Percentiles rank a stretch among this genome's conserved stretches.
Conservation (phyloP, 2,113 vertebrate genomes). For the Nesoenas mayeri region DNA sequence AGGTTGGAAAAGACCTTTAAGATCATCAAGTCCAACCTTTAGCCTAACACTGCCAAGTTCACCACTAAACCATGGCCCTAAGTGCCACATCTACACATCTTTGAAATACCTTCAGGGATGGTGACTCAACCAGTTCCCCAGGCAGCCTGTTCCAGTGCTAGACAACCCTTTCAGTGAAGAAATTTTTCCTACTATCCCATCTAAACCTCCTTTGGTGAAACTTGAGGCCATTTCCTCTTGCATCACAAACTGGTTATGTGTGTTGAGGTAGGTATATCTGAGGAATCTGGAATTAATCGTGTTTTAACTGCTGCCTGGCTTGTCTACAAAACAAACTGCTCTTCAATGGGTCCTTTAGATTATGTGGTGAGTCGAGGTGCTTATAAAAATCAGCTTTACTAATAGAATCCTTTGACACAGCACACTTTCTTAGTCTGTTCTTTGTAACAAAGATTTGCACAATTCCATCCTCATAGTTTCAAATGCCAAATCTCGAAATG, state of each 20-base stretch:
- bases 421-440: neutral
- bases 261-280: neutral
- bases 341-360: neutral
- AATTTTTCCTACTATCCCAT: too few relatives aligned
- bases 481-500: neutral
- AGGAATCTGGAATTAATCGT: neutral
- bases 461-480: neutral
- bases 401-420: neutral
- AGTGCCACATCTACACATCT: too few relatives aligned
- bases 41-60: too few relatives aligned
- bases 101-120: too few relatives aligned
- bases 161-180: too few relatives aligned
- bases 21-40: too few relatives aligned
- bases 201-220: too few relatives aligned
- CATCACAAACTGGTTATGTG: neutral
- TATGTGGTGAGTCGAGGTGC: neutral
- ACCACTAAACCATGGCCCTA: too few relatives aligned
- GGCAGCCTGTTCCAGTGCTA: too few relatives aligned
- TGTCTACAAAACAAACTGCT: neutral
- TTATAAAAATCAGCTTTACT: neutral
- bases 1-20: too few relatives aligned
- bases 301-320: neutral
- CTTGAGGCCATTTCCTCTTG: too few relatives aligned
- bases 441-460: neutral
- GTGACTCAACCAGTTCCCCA: too few relatives aligned